Conservation (phyloP, 1,140 invertebrate genomes). For the Drosophila tropicalis region DNA sequence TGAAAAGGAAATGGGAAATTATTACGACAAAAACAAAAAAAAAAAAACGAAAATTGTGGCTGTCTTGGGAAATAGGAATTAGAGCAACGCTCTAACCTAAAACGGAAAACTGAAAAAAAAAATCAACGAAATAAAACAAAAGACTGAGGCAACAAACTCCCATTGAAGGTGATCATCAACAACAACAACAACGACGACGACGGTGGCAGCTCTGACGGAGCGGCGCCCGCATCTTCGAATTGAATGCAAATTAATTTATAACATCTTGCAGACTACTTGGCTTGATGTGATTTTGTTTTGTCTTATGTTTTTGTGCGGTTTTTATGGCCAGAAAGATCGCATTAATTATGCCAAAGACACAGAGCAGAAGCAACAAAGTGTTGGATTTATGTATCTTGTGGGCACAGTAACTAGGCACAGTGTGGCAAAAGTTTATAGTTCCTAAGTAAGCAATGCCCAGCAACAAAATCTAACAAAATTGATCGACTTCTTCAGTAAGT, state of each 20-base stretch:
- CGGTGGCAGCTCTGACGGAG: constrained; percentile 18
- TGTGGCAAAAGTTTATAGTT: constrained; percentile 24
- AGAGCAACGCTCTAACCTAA: constrained; percentile 31
- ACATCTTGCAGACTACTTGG: constrained; percentile 38
- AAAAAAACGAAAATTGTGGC: constrained; percentile 23
- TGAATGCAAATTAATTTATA: constrained; percentile 53
- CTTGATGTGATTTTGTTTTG: constrained; percentile 14
- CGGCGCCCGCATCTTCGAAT: constrained; percentile 38
- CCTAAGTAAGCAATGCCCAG: too few relatives aligned
- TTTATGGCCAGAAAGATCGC: constrained; percentile 35
- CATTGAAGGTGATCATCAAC: constrained; percentile 23
- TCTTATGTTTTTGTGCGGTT: not conserved
- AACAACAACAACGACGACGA: too few relatives aligned
- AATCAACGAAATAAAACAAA: constrained; percentile 42
- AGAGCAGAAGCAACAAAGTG: constrained; percentile 21
- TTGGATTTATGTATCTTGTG: constrained; percentile 1
- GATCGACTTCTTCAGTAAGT: too few relatives aligned
- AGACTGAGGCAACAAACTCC: constrained; percentile 61
- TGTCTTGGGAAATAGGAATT: constrained; percentile 50
- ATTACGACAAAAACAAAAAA: constrained; percentile 42
- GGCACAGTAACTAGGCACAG: constrained; percentile 19
- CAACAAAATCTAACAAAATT: too few relatives aligned
- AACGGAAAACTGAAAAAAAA: constrained; percentile 14
- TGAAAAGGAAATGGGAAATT: constrained; percentile 64
- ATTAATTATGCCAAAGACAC: constrained; percentile 56